Evolutionary conservation across 1,140 invertebrate species (phyloP), one percentile per base, ranked within the genome.

Genomic region (Acromyrmex echinatior): DNA sequence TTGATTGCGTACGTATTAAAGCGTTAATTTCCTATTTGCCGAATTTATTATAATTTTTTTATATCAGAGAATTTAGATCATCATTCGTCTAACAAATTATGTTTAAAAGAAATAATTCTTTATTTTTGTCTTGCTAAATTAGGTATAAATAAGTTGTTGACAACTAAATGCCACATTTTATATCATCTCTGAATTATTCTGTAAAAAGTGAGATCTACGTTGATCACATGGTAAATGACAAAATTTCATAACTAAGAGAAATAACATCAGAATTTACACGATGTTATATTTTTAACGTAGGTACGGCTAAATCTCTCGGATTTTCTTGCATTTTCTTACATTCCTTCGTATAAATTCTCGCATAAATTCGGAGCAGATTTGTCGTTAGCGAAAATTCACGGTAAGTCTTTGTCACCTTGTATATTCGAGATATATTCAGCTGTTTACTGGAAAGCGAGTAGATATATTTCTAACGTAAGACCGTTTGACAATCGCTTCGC

Each of bases 401-500:
- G 10, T 68, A n/a, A 7, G 49, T 71, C 18, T 39, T 5, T 16
- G 16, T 5, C 53, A 58, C 21, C 4, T 18, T 45, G 28, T 49
- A 51, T 51, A 84, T 25, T 2, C 45, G 53, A 53, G 78, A 1
- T 56, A 45, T 28, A 28, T 14, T 84, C n/a, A 31, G 18, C 18
- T 62, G 49, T 84, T 84, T 84, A 76, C 39, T 74, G 25, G 68
- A 74, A 82, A 82, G 31, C 68, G 21, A 25, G 12, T n/a, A 39
- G 1, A 14, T 80, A 71, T 71, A 82, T 58, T 58, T 39, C 21
- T 31, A 58, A 35, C 31, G 25, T 84, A 84, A 84, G 70, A 62
- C 25, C 18, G 28, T 63, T 76, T 84, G 70, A 84, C 56, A 76
- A 39, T 62, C 25, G 80, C n/a, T 63, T 9, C n/a, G 56, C 25